Evolutionary conservation across 2,113 vertebrate species (phyloP).

Genomic region (Empidonax alnorum): DNA sequence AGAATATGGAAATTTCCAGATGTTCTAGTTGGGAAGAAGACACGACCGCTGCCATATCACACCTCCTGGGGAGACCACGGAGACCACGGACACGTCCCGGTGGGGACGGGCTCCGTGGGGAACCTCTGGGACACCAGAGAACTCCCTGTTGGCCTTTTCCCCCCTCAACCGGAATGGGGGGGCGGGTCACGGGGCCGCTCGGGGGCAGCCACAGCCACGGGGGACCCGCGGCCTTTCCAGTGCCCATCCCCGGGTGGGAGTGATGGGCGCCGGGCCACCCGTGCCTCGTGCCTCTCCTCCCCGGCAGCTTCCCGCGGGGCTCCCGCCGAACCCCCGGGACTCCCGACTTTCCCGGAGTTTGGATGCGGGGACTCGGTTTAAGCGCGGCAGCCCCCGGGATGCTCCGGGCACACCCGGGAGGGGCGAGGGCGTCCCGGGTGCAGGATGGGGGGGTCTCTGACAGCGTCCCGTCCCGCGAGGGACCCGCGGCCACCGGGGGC

Average conservation of each 20-base stretch:
- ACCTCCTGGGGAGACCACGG: background rate
- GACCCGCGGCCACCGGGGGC: background rate
- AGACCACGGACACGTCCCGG: background rate
- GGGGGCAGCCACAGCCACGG: too few relatives aligned
- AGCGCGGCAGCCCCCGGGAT: background rate
- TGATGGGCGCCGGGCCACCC: too few relatives aligned
- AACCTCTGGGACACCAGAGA: background rate
- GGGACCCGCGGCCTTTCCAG: background rate
- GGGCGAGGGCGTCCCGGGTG: background rate
- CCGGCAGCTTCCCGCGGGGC: background rate
- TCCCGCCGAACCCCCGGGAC: background rate
- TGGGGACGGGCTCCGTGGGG: too few relatives aligned
- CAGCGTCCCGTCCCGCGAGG: background rate
- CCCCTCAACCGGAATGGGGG: too few relatives aligned
- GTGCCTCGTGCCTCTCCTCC: background rate
- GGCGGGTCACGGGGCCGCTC: background rate
- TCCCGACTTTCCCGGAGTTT: background rate
- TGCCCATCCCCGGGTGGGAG: background rate
- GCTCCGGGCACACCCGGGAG: background rate
- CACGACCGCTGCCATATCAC: background rate
- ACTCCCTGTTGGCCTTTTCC: background rate
- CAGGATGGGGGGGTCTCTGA: background rate
- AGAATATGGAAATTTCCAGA: background rate
- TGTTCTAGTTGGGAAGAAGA: background rate
- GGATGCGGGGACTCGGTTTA: background rate